phyloP scores from a whole-genome alignment of 2,797 vertebrate genomes.

The Brachymystax lenok region DNA sequence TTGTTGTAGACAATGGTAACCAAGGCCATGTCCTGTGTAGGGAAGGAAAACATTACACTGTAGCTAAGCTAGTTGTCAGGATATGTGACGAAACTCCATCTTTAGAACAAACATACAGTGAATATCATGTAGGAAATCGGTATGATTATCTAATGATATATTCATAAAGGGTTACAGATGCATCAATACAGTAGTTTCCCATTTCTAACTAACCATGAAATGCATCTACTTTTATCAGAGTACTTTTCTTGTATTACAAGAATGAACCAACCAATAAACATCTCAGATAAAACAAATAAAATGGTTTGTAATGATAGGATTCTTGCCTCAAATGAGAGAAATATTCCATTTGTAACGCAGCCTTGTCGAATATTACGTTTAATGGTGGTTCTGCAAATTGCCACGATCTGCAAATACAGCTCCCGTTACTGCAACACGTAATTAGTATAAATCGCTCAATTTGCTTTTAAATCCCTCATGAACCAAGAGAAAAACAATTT shows the following conservation, averaged over 20 bases:
- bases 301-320: background rate
- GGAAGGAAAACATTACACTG: constrained; percentile 24
- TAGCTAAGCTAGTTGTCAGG: constrained; percentile 1
- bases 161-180: background rate
- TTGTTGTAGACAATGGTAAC: constrained; percentile 42
- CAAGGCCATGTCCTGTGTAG: constrained; percentile 28
- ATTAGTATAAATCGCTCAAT: background rate
- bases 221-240: background rate
- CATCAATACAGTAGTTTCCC: background rate
- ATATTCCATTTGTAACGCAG: background rate
- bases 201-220: background rate
- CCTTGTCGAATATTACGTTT: background rate
- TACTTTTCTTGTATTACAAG: background rate
- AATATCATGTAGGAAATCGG: background rate
- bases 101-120: background rate
- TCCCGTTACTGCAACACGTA: background rate
- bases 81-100: constrained; percentile 1
- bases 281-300: background rate
- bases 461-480: constrained; percentile 3
- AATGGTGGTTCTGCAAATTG: background rate
- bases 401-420: background rate
- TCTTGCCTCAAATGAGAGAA: background rate
- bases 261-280: background rate
- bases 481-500: background rate
- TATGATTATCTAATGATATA: background rate